Percentiles rank a stretch among this genome's conserved stretches.
phyloP scores from a whole-genome alignment of 1,140 invertebrate genomes.

The Saccostrea echinata region DNA sequence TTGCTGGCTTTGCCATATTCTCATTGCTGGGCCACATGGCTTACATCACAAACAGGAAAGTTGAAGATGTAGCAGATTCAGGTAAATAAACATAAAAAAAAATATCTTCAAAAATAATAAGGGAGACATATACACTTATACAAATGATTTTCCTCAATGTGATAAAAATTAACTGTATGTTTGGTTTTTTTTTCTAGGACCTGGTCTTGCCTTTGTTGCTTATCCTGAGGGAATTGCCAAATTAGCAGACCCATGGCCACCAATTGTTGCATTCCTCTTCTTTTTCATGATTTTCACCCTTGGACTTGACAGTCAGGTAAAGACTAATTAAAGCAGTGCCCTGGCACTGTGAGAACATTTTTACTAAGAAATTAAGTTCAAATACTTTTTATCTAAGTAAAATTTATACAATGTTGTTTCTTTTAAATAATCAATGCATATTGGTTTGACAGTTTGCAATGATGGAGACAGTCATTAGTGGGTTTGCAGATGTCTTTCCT shows the following conservation, averaged over 20 bases:
- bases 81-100: slow-evolving; percentile 62
- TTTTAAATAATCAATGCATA: neutral
- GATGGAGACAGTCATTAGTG: slow-evolving; percentile 88
- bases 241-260: slow-evolving; percentile 88
- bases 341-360: neutral
- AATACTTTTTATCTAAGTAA: neutral
- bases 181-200: slow-evolving; percentile 83
- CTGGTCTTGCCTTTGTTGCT: slow-evolving; percentile 96
- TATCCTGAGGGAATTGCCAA: slow-evolving; percentile 98
- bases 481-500: slow-evolving; percentile 86
- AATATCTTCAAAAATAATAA: neutral
- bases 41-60: slow-evolving; percentile 64
- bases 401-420: neutral
- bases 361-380: neutral
- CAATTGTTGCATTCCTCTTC: slow-evolving; percentile 97
- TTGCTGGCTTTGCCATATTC: slow-evolving; percentile 98
- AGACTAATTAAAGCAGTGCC: neutral
- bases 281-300: slow-evolving; percentile 98
- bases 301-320: slow-evolving; percentile 93
- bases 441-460: slow-evolving; percentile 87
- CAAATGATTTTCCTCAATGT: neutral
- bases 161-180: neutral
- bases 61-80: slow-evolving; percentile 69
- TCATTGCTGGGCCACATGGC: slow-evolving; percentile 90
- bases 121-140: neutral